Evolutionary conservation across 2,113 vertebrate species (phyloP), one percentile per base, ranked within the genome.

Genomic region (Lutjanus erythropterus): DNA sequence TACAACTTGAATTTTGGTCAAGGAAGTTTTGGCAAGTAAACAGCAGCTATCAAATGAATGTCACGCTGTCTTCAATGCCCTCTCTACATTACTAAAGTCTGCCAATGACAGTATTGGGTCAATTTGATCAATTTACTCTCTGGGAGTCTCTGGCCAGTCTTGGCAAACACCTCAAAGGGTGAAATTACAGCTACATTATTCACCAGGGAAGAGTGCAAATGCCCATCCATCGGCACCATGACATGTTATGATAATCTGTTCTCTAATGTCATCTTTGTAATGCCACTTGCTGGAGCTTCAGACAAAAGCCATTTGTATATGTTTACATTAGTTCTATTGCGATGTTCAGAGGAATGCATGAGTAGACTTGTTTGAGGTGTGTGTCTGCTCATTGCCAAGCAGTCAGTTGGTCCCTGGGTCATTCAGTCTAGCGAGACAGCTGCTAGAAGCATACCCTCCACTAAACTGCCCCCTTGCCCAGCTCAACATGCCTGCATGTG

Each of bases 201-300:
- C 49, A 58, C 29, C 50, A 55, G 67, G 19, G 35, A 18, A 56
- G 12, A 62, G 7, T 59, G 18, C n/a, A 44, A 56, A 61, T 75
- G 65, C 23, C 39, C 64, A 72, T 87, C 80, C 39, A 52, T 85
- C 46, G 1, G 46, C 64, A 72, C 61, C 11, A 4, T 49, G 75
- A 60, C 83, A 80, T 89, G 80, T 86, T 83, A 49, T 81, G 73
- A 86, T 80, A 56, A 77, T 39, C 35, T 37, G 18, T n/a, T 69
- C 52, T 56, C 41, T 70, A 76, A 70, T 58, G 71, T 80, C 66
- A 86, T 83, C 68, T 53, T n/a, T 71, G 18, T 52, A 42, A 75
- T 74, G 53, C 80, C 65, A 81, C 50, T 80, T 50, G 65, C 25
- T 71, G 53, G 41, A 47, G 42, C 41, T 61, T 59, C 47, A 67